Evolutionary conservation across 2,797 vertebrate species (phyloP).

Genomic region (Hybognathus amarus): DNA sequence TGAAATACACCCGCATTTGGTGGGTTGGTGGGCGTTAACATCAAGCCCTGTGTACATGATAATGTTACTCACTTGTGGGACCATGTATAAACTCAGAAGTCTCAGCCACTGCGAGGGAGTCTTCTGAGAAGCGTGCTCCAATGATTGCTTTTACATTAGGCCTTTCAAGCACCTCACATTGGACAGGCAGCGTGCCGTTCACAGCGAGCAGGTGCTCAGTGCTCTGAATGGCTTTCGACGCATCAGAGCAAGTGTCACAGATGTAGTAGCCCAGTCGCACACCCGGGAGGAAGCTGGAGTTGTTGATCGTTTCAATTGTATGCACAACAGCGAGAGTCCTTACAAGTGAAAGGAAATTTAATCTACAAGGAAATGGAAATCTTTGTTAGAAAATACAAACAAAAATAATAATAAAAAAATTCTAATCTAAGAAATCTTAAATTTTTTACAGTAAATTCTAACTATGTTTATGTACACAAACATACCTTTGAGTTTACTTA

Average conservation of each 20-base stretch:
- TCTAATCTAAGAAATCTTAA: background rate
- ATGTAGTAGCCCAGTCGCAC: constrained; percentile 65
- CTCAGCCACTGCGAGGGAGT: constrained; percentile 67
- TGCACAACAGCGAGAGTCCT: constrained; percentile 59
- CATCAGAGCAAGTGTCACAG: constrained; percentile 65
- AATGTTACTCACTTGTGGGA: constrained; percentile 68
- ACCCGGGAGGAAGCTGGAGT: constrained; percentile 64
- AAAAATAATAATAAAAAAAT: background rate
- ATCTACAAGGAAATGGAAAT: constrained; percentile 50
- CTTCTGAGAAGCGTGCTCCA: constrained; percentile 68
- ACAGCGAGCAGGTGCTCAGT: constrained; percentile 53
- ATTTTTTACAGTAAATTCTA: background rate
- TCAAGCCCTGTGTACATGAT: background rate
- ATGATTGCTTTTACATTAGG: constrained; percentile 68
- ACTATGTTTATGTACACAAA: background rate
- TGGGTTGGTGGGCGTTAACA: background rate
- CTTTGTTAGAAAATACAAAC: background rate
- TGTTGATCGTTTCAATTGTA: constrained; percentile 67
- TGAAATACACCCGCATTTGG: no score
- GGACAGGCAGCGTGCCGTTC: constrained; percentile 45
- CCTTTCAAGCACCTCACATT: constrained; percentile 51
- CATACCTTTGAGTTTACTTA: background rate
- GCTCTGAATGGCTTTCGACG: constrained; percentile 62
- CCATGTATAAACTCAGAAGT: constrained; percentile 69
- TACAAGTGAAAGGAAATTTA: constrained; percentile 58